A percentile compares a stretch with the other conserved stretches of the same genome.
phyloP scores from a whole-genome alignment of 2,888 invertebrate genomes.

The Aspidiotus rigidus region DNA sequence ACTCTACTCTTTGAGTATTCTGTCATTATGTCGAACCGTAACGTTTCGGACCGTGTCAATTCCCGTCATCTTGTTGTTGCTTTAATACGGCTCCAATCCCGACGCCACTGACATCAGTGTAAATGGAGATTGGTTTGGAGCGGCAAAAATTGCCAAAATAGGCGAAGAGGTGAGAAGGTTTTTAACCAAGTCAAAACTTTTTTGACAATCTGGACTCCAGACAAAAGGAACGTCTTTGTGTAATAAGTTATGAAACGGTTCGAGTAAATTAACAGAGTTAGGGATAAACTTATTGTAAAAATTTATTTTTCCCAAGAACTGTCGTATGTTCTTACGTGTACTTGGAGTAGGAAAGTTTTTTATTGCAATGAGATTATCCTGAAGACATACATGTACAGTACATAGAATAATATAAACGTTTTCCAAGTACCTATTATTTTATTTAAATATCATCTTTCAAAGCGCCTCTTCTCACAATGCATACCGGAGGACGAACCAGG shows the following conservation, averaged over 20 bases:
- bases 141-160: slow-evolving; percentile 36
- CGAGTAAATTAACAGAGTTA: slow-evolving; percentile 10
- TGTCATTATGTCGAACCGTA: too few species aligned
- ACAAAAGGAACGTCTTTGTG: slow-evolving; percentile 35
- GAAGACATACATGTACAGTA: neutral
- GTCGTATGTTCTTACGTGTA: slow-evolving; percentile 22
- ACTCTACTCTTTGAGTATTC: too few species aligned
- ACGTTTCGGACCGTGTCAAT: too few species aligned
- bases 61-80: too few species aligned
- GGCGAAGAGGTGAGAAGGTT: slow-evolving; percentile 34
- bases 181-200: slow-evolving; percentile 31
- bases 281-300: slow-evolving; percentile 32
- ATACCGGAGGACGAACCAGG: too few species aligned
- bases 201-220: slow-evolving; percentile 36
- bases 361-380: slow-evolving; percentile 26
- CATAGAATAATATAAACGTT: too few species aligned
- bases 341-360: slow-evolving; percentile 22
- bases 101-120: slow-evolving; percentile 37
- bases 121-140: too few species aligned
- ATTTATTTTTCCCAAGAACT: slow-evolving; percentile 32
- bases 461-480: too few species aligned
- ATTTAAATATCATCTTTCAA: too few species aligned
- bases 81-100: slow-evolving; percentile 39
- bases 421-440: too few species aligned
- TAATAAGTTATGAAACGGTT: slow-evolving; percentile 28